phyloP scores from a whole-genome alignment of 1,140 invertebrate genomes.

The Danaus melanippus region DNA sequence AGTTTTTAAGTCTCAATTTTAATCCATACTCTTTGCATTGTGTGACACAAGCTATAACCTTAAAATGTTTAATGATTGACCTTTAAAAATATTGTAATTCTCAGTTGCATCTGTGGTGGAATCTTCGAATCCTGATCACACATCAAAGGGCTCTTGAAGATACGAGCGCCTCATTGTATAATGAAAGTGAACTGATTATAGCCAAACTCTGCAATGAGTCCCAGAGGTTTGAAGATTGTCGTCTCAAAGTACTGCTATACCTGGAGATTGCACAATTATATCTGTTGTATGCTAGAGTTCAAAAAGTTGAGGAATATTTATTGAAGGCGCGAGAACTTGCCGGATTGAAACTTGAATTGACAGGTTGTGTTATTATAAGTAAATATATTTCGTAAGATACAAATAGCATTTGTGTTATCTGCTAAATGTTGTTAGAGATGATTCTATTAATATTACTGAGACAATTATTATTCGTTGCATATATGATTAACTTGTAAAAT shows the following conservation, averaged over 20 bases:
- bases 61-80: no score
- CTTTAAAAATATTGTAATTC: conserved; percentile 12
- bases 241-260: conserved; percentile 77
- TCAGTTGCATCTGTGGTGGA: conserved; percentile 80
- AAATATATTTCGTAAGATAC: no score
- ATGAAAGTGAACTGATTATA: conserved; percentile 74
- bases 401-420: no score
- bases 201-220: conserved; percentile 68
- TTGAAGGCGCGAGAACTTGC: conserved; percentile 74
- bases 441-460: no score
- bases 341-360: conserved; percentile 78
- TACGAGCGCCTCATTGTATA: conserved; percentile 76
- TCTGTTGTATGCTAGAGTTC: conserved; percentile 81
- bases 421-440: no score
- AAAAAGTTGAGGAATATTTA: conserved; percentile 78
- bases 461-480: no score
- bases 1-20: no score
- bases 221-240: conserved; percentile 49
- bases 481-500: no score
- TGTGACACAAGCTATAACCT: no score
- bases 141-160: conserved; percentile 85
- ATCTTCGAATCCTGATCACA: conserved; percentile 78
- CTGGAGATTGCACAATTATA: conserved; percentile 84
- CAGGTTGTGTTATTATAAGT: conserved; percentile 53
- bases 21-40: no score